Conservation (phyloP, 2,888 invertebrate species). For the Lasius fuliginosus region DNA sequence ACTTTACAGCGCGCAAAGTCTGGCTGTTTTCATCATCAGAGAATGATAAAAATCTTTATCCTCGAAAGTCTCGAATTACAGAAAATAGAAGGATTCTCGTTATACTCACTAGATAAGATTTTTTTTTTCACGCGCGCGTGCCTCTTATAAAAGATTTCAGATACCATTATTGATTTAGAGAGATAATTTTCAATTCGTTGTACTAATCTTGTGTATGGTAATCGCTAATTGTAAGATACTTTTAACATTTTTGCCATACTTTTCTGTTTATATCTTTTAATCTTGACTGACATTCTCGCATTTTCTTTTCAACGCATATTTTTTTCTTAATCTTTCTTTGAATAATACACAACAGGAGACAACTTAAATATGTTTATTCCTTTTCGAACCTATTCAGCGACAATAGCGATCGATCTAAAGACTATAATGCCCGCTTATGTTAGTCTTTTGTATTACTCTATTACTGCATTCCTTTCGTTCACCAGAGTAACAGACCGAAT, state of each 20-base stretch:
- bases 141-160: background rate
- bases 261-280: background rate
- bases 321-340: background rate
- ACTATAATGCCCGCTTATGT: background rate
- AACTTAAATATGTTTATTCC: background rate
- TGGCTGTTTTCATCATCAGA: conserved; percentile 8
- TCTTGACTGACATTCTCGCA: background rate
- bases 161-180: background rate
- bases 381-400: background rate
- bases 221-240: background rate
- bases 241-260: background rate
- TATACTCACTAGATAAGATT: background rate
- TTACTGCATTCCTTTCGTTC: background rate
- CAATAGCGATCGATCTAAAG: background rate
- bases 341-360: background rate
- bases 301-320: background rate
- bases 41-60: conserved; percentile 37
- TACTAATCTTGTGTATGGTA: background rate
- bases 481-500: conserved; percentile 57
- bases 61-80: background rate
- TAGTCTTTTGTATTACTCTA: background rate
- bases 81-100: background rate
- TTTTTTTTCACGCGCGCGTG: background rate
- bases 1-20: background rate
- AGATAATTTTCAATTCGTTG: background rate